Evolutionary conservation across 1,140 invertebrate genomes (phyloP), one percentile per base, ranked within the genome.

Genomic region (Drusus annulatus): DNA sequence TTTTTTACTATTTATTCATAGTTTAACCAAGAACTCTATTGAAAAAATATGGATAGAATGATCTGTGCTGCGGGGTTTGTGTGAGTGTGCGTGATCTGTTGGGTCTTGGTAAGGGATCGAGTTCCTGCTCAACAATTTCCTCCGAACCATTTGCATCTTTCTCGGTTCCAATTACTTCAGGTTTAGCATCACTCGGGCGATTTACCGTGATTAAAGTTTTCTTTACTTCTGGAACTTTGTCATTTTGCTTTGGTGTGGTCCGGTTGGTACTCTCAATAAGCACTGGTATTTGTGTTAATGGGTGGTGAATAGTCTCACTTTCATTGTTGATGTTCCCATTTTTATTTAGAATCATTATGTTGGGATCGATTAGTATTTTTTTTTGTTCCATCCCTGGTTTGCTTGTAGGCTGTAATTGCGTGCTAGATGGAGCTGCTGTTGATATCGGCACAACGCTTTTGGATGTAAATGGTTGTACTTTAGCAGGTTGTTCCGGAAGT

Each of bases 1-100:
- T 50, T 71, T 50, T 51, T 50, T 17, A 25, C 16, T 50, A 50
- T 51, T n/a, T 52, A 5, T 36, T 45, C n/a, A 60, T 58, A 56
- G n/a, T 50, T 82, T 82, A 84, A n/a, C 83, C 83, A 19, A 84
- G 68, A 60, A 84, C 83, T 79, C 83, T 80, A 51, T 84, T 84
- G 79, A 84, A 80, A 65, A 84, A 80, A 56, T 84, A 84, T 68
- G 83, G 83, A 76, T 84, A 84, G 31, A 84, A 82, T 65, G 83
- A 81, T 81, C 82, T 80, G 71, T 84, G 83, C 23, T 84, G 83
- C 25, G 83, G 80, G 31, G 78, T 73, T 69, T 81, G 80, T 16
- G 83, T 82, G 1, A 84, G 76, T 45, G 79, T 50, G 13, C 83
- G 80, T 21, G 83, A 84, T 62, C 83, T 75, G 54, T 84, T 84